Conservation (phyloP, 2,888 invertebrate genomes). For the Dynastes hyllus region DNA sequence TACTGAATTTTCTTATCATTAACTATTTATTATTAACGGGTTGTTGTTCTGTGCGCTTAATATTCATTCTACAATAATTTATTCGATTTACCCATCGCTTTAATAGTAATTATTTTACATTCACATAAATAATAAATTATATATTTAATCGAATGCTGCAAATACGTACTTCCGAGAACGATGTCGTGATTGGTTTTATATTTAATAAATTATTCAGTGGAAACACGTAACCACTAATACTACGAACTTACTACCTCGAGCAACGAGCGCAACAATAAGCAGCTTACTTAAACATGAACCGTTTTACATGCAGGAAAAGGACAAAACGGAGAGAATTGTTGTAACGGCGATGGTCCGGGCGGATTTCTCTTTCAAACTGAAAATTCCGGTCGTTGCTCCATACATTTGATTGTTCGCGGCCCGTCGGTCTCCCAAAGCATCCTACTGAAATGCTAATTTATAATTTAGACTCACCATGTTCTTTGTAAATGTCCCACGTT, state of each 20-base stretch:
- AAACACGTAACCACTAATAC: conserved; percentile 44
- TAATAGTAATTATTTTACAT: neutral
- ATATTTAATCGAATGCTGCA: neutral
- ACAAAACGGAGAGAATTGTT: conserved; percentile 37
- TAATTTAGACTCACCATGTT: conserved; percentile 47
- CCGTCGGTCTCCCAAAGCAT: conserved; percentile 58
- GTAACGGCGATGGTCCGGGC: conserved; percentile 49
- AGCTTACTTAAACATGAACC: conserved; percentile 48
- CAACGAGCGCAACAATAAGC: conserved; percentile 45
- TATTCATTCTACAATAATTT: neutral
- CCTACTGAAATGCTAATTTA: conserved; percentile 50
- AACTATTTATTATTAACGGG: no score
- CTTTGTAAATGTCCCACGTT: conserved; percentile 49
- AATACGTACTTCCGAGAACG: conserved; percentile 22
- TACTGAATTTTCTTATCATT: no score
- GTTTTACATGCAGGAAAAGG: conserved; percentile 47
- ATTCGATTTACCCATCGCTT: neutral
- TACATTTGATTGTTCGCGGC: conserved; percentile 64
- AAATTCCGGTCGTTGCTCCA: conserved; percentile 61
- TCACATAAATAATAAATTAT: conserved; percentile 19
- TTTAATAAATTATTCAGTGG: conserved; percentile 44
- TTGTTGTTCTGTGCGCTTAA: no score
- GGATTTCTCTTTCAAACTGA: conserved; percentile 53
- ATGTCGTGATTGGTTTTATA: conserved; percentile 37
- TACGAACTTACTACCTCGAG: conserved; percentile 35